Base-by-base conservation (phyloP, 1,140 invertebrate species). In the Bombus confusus region DNA sequence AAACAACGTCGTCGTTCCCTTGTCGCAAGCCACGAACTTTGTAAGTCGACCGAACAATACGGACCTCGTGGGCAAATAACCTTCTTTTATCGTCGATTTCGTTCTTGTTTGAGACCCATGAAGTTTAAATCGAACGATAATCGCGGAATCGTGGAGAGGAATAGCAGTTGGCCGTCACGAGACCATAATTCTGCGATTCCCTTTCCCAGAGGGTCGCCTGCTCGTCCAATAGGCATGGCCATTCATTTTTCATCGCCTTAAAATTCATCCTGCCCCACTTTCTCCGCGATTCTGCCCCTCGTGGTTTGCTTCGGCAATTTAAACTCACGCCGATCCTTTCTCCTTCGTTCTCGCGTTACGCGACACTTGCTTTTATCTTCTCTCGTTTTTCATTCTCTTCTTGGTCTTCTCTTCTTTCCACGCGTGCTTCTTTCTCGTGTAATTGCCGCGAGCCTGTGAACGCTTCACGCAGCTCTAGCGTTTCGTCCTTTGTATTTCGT, bases 191-290 rank as follows among this genome's bases (percentile, higher is more conserved):
- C 25, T n/a, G 25, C 34, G 22, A 52, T 10, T 2, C 9, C 1
- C 1, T 34, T n/a, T 10, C 4, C 37, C 5, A 18, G 22, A 15
- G 28, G 41, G 2, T 28, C 28, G 28, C 6, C n/a, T n/a, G 9
- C 3, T 22, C 12, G 39, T 52, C 34, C 74, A 47, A 37, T 28
- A 34, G 47, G 34, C 15, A 12, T 13, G 1, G 10, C 47, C 47
- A 59, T 59, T 57, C 47, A 76, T 76, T 76, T 76, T 76, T 76
- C 74, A 76, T 57, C 74, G 25, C 12, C 43, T 76, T 76, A 34
- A 57, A 76, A 59, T 76, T 76, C 47, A 76, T 37, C 25, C 34
- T 59, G 43, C 47, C 34, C 74, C 31, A 76, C 47, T 76, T 76
- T 76, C 31, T 8, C 31, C 18, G 1, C 39, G 25, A 28, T 12